Conservation (phyloP, 53 echinoderm and acorn worm genomes). For the Hippasteria phrygiana region DNA sequence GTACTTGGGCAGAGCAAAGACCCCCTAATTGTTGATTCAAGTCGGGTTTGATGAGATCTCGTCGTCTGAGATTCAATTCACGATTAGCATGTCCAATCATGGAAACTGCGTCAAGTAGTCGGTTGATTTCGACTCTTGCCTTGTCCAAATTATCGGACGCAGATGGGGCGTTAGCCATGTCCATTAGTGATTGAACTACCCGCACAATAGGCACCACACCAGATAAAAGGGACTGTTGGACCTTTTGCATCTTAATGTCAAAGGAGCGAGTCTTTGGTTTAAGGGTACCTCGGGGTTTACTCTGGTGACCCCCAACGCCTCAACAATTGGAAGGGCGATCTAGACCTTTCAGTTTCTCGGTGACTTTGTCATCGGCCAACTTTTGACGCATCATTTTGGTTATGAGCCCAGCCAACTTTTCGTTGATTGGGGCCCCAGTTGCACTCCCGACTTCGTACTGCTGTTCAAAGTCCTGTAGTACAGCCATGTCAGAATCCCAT, state of each 20-base stretch:
- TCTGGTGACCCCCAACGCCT: too few relatives aligned
- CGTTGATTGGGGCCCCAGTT: not conserved
- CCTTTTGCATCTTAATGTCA: too few relatives aligned
- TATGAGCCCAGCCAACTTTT: not conserved
- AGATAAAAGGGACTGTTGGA: not conserved
- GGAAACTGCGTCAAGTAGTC: too few relatives aligned
- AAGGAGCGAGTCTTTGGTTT: conserved; percentile 25
- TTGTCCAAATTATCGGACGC: too few relatives aligned
- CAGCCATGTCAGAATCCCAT: not conserved
- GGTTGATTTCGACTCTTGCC: too few relatives aligned
- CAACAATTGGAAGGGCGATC: too few relatives aligned
- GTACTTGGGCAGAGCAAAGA: too few relatives aligned
- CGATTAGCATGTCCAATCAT: too few relatives aligned
- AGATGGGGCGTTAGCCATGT: not conserved
- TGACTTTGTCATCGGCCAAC: conserved; percentile 4
- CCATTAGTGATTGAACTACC: not conserved
- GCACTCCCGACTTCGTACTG: not conserved
- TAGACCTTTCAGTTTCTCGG: not conserved
- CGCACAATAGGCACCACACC: not conserved
- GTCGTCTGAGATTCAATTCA: too few relatives aligned
- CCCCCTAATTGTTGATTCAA: not conserved
- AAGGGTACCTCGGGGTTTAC: too few relatives aligned
- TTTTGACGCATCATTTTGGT: conserved; percentile 13
- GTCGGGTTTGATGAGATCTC: too few relatives aligned
- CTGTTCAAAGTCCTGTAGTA: not conserved